Percentiles rank a stretch among this genome's conserved stretches.
Evolutionary conservation across 2,797 vertebrate genomes (phyloP).

Genomic region (Periophthalmus magnuspinnatus): DNA sequence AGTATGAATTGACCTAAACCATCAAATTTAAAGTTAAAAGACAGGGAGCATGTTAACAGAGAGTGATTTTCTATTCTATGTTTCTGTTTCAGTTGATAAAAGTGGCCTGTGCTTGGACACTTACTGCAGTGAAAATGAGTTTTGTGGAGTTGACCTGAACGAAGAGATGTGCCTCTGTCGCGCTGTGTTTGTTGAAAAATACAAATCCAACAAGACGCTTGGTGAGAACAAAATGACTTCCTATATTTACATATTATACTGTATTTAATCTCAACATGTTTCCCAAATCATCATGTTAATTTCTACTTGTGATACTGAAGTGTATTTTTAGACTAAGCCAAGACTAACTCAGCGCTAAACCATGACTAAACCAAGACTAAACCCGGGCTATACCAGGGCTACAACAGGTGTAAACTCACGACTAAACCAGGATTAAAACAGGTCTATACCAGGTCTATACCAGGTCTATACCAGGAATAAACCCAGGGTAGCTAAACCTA

Average conservation of each 20-base stretch:
- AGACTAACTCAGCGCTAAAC: too few relatives aligned
- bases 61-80: background rate
- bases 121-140: conserved; percentile 51
- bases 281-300: background rate
- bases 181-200: conserved; percentile 34
- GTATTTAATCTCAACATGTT: background rate
- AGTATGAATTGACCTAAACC: too few relatives aligned
- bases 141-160: conserved; percentile 25
- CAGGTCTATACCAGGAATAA: too few relatives aligned
- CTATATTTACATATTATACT: background rate
- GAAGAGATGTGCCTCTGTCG: conserved; percentile 43
- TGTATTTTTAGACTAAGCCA: too few relatives aligned
- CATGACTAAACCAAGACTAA: too few relatives aligned
- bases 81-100: conserved; percentile 10
- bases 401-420: too few relatives aligned
- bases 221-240: conserved; percentile 25
- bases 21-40: too few relatives aligned
- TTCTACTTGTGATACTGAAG: background rate
- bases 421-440: too few relatives aligned
- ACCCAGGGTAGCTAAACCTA: too few relatives aligned
- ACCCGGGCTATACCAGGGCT: too few relatives aligned
- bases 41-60: too few relatives aligned
- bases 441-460: too few relatives aligned
- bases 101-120: conserved; percentile 27
- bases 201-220: conserved; percentile 17